These are phyloP conservation scores for Tiliacea aurago DNA, from an alignment of 2,888 invertebrate genomes.

Conservation along the genomic window DNA sequence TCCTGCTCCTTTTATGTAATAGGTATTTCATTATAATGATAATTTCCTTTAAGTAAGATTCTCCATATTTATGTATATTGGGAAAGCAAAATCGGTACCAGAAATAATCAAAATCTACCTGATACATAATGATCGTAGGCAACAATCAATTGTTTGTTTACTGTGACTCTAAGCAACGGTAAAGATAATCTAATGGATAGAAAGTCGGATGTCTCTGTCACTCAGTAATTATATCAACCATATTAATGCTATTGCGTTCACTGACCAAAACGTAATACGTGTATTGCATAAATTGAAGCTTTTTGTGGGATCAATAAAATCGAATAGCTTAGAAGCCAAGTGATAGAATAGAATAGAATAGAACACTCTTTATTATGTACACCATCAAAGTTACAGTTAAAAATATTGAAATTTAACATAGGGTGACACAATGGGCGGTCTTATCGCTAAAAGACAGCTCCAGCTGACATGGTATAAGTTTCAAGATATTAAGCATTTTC, in stretches of 20 bases:
- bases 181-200: not conserved
- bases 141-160: not conserved
- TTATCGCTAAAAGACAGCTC: too few relatives aligned
- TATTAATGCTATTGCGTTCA: not conserved
- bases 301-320: not conserved
- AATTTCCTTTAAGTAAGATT: constrained; percentile 54
- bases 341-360: too few relatives aligned
- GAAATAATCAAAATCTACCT: not conserved
- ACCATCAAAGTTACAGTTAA: too few relatives aligned
- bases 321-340: too few relatives aligned
- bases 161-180: not conserved
- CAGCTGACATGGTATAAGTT: too few relatives aligned
- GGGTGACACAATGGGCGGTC: too few relatives aligned
- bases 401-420: too few relatives aligned
- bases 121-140: not conserved
- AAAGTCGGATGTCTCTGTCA: not conserved
- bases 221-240: not conserved
- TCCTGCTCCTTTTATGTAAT: constrained; percentile 67
- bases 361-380: too few relatives aligned
- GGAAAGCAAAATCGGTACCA: not conserved
- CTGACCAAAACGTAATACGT: not conserved
- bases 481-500: too few relatives aligned
- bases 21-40: constrained; percentile 68
- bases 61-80: constrained; percentile 16
- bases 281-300: too few relatives aligned